Conservation (phyloP, 1,140 invertebrate genomes). For the Habropoda laboriosa region DNA sequence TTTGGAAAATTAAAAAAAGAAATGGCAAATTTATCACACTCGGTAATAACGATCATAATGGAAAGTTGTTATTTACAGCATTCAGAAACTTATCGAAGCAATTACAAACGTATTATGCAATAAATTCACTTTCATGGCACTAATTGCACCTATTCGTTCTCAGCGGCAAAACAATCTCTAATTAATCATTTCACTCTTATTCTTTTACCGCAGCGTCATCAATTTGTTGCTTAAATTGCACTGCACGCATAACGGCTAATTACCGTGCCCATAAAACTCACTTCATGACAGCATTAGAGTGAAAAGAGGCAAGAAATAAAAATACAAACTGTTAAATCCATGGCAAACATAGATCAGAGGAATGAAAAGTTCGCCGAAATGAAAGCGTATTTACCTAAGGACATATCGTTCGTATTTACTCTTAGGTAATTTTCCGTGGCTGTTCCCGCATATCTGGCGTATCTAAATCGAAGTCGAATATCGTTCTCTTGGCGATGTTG, state of each 20-base stretch:
- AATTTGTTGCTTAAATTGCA: not conserved
- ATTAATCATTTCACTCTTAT: not conserved
- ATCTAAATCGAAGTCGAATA: constrained; percentile 5
- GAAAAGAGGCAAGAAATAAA: too few species aligned
- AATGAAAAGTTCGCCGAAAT: not conserved
- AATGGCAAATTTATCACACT: not conserved
- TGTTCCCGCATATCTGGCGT: not conserved
- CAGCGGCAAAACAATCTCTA: not conserved
- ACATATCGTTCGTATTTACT: not conserved
- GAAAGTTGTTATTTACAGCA: not conserved
- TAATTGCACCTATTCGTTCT: not conserved
- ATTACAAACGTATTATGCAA: not conserved
- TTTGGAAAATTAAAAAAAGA: too few species aligned
- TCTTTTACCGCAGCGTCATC: not conserved
- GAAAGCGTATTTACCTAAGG: not conserved
- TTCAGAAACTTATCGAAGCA: not conserved
- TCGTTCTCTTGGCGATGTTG: not conserved
- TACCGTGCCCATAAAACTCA: not conserved
- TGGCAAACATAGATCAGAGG: not conserved
- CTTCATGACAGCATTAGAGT: too few species aligned
- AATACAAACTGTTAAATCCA: too few species aligned
- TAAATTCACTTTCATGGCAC: not conserved
- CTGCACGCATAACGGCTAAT: not conserved
- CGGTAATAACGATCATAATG: not conserved
- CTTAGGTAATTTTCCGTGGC: not conserved